phyloP scores from a whole-genome alignment of 2,113 vertebrate genomes.

The Seriola dumerili region DNA sequence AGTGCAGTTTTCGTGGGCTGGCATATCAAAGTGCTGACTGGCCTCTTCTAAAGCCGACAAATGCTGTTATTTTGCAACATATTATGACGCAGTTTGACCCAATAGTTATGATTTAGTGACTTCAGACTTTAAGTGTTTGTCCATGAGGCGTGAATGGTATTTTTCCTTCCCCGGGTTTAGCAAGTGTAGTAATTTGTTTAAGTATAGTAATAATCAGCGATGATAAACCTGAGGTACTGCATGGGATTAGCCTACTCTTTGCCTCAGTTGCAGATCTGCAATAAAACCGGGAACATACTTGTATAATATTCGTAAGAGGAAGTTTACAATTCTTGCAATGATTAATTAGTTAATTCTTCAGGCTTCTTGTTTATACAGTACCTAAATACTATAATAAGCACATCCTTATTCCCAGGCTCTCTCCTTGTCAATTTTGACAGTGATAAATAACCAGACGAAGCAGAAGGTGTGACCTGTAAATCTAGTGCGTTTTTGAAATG shows the following conservation, averaged over 20 bases:
- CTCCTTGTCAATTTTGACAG: neutral
- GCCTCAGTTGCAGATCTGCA: neutral
- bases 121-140: neutral
- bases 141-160: neutral
- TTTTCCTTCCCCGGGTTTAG: neutral
- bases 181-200: constrained; percentile 3
- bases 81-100: neutral
- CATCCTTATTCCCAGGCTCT: neutral
- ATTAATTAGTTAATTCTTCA: neutral
- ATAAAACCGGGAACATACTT: neutral
- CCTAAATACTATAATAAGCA: neutral
- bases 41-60: constrained; percentile 16
- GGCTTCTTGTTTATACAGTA: neutral
- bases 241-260: neutral
- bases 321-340: neutral
- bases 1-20: neutral
- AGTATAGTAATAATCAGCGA: constrained; percentile 19
- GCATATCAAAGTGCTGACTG: constrained; percentile 9
- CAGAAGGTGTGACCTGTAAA: neutral
- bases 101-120: constrained; percentile 19
- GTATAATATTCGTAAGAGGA: neutral
- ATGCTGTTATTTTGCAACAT: neutral
- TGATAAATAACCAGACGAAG: constrained; percentile 19
- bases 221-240: neutral
- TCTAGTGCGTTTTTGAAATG: neutral